Evolutionary conservation across 37 sponge, comb jelly and placozoan genomes (phyloP).

Genomic region (Halisarca cf. caerulea): DNA sequence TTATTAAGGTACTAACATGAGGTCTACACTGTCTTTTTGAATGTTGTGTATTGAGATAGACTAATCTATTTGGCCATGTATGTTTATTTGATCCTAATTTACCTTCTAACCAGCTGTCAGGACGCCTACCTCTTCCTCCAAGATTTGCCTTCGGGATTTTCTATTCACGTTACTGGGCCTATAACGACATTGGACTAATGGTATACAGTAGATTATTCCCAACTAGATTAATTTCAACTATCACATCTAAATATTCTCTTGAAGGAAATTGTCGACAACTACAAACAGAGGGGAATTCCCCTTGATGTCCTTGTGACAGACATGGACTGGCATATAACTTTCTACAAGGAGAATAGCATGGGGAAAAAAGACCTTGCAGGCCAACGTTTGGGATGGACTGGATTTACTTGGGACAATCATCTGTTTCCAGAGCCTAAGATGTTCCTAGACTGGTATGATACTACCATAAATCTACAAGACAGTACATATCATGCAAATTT

Average conservation of each 20-base stretch:
- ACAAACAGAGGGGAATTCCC: slow-evolving; percentile 56
- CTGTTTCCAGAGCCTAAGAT: slow-evolving; percentile 66
- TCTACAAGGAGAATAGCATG: slow-evolving; percentile 54
- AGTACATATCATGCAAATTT: too few relatives aligned
- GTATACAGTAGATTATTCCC: slow-evolving; percentile 26
- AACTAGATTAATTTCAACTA: background rate
- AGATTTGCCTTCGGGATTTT: slow-evolving; percentile 77
- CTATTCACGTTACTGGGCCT: slow-evolving; percentile 84
- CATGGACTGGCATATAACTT: slow-evolving; percentile 89
- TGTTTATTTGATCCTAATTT: background rate
- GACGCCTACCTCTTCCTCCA: slow-evolving; percentile 65
- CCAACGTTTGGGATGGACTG: slow-evolving; percentile 71
- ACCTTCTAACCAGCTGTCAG: slow-evolving; percentile 42
- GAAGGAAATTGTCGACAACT: slow-evolving; percentile 48
- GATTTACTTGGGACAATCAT: slow-evolving; percentile 81
- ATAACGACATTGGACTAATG: slow-evolving; percentile 66
- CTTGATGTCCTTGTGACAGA: slow-evolving; percentile 74
- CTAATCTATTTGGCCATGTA: background rate
- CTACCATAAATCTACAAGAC: too few relatives aligned
- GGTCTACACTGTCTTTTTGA: too few relatives aligned
- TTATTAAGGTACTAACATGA: slow-evolving; percentile 34
- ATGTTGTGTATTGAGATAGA: too few relatives aligned
- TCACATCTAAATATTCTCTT: background rate
- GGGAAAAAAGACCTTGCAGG: slow-evolving; percentile 65
- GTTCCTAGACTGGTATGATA: slow-evolving; percentile 74